Evolutionary conservation across 2,113 vertebrate genomes (phyloP), one percentile per base, ranked within the genome.

Genomic region (Accipiter cooperii): DNA sequence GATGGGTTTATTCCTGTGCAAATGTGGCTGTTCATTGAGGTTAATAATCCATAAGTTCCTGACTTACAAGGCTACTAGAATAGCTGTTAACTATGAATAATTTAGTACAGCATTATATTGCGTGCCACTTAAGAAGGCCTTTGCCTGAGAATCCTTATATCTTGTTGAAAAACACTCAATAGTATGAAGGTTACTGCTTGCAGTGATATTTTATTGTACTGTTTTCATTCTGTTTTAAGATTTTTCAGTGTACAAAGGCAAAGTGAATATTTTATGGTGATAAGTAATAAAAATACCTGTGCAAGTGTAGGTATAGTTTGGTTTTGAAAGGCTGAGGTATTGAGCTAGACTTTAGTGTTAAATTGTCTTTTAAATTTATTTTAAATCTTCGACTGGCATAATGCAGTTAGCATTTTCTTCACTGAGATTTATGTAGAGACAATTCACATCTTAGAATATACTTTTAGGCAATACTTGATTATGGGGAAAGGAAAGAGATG

Each of bases 11-110:
- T 96, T 87, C 54, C 86, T 84, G 36, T 89, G 76, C n/a, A 89
- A 36, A 54, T 25, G 26, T 25, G 47, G 20, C 73, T 87, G 44
- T 71, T 94, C 76, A 3, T 31, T 54, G 28, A 82, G 60, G 78
- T 91, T 94, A 92, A 91, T 97, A 95, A 88, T 96, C 90, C 74
- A 68, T 84, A 71, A 91, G 57, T 42, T 70, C 40, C 55, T 95
- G 91, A 89, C 89, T 96, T 97, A 40, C 10, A 78, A 78, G 49
- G 38, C 52, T 84, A 75, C 91, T 65, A 76, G 81, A 95, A 95
- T 94, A 96, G 83, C 93, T 84, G 73, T 80, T 91, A 85, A 73
- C 78, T 79, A 87, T 98, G 96, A 98, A 98, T 98, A 96, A 97
- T 98, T 97, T 92, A 97, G 74, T 74, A 6, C 33, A 78, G 95